Evolutionary conservation across 2,888 invertebrate genomes (phyloP).

Genomic region (Cryptus armator): DNA sequence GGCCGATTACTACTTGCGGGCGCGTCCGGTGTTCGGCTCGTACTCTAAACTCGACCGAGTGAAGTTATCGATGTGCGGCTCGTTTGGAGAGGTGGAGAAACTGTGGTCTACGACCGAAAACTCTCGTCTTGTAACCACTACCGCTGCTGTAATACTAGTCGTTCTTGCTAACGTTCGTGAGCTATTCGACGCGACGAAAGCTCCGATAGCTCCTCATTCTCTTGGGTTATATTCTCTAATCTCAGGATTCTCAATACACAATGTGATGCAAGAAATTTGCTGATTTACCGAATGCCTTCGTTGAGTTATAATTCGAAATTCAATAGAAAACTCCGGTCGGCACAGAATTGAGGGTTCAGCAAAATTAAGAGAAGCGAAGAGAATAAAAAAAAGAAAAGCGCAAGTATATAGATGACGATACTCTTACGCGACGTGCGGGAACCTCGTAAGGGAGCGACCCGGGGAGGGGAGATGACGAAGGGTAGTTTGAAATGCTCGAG

Average conservation of each 20-base stretch:
- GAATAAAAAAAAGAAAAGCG: neutral
- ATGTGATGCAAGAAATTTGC: conserved; percentile 1
- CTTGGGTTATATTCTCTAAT: neutral
- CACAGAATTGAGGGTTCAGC: conserved; percentile 28
- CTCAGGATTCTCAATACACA: neutral
- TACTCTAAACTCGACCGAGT: conserved; percentile 45
- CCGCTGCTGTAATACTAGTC: conserved; percentile 31
- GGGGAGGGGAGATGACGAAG: conserved; percentile 12
- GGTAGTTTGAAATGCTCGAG: conserved; percentile 22
- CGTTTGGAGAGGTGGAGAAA: neutral
- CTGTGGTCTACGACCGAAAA: conserved; percentile 36
- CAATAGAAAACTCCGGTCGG: conserved; percentile 17
- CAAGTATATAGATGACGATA: conserved; percentile 23
- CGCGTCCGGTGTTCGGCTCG: conserved; percentile 38
- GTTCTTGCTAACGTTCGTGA: conserved; percentile 7
- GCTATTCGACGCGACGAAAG: conserved; percentile 19
- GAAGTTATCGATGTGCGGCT: conserved; percentile 56
- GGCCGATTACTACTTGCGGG: conserved; percentile 59
- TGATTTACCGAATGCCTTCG: conserved; percentile 30
- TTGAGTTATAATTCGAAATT: conserved; percentile 46
- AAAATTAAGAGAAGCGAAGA: conserved; percentile 37
- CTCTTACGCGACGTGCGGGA: conserved; percentile 45
- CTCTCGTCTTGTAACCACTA: neutral
- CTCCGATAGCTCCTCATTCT: neutral
- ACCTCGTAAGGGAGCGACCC: conserved; percentile 27